A percentile compares a stretch with the other conserved stretches of the same genome.
phyloP scores from a whole-genome alignment of 2,113 vertebrate genomes.

The Hyperoodon ampullatus region DNA sequence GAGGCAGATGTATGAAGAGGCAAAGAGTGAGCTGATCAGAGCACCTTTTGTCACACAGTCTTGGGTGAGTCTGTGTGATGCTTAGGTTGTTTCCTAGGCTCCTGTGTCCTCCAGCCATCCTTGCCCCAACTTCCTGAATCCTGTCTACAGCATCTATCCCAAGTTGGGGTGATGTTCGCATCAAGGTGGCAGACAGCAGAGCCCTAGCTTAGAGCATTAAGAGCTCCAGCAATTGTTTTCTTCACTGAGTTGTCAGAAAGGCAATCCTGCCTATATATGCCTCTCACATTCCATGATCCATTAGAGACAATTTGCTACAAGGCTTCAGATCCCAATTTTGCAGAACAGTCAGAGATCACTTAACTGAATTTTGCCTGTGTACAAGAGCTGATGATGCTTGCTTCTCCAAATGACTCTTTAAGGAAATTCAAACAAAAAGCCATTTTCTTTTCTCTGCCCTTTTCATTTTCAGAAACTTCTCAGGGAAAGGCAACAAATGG shows the following conservation, averaged over 20 bases:
- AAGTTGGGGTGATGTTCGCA: not conserved
- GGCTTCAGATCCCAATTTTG: constrained; percentile 59
- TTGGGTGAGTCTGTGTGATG: not conserved
- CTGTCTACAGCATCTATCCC: not conserved
- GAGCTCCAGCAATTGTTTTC: not conserved
- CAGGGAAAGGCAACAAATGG: not conserved
- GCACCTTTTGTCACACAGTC: not conserved
- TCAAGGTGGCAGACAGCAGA: not conserved
- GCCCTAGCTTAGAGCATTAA: not conserved
- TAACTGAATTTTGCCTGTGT: constrained; percentile 48
- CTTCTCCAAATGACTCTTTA: constrained; percentile 52
- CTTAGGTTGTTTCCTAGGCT: not conserved
- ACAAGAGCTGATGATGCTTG: constrained; percentile 16
- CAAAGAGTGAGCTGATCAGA: not conserved
- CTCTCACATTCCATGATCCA: constrained; percentile 7
- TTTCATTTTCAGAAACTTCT: not conserved
- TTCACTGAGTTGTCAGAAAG: not conserved
- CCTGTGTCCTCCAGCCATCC: not conserved
- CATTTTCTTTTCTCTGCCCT: not conserved
- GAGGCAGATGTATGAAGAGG: not conserved
- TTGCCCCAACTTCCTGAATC: not conserved
- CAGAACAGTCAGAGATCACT: constrained; percentile 55
- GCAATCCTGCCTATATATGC: not conserved
- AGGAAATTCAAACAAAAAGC: constrained; percentile 65
- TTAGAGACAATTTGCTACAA: constrained; percentile 59